These are phyloP conservation scores for Caenorhabditis remanei DNA, from an alignment of 1,140 invertebrate species.

Conservation along the genomic window DNA sequence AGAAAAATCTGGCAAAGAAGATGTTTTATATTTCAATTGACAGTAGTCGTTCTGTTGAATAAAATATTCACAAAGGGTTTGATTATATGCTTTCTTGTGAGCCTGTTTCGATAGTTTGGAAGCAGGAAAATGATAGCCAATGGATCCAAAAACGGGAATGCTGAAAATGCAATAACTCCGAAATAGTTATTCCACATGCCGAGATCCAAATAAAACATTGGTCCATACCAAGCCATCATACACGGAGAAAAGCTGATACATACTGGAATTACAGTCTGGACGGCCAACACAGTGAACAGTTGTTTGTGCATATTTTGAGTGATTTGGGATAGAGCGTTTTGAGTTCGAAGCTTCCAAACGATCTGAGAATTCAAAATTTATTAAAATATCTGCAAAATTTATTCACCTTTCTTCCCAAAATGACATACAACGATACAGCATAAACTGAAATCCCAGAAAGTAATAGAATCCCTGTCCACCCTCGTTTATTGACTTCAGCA, in stretches of 20 bases:
- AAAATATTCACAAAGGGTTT: background rate
- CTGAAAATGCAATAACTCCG: background rate
- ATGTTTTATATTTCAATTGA: no score
- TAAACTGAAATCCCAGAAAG: background rate
- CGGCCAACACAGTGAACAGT: background rate
- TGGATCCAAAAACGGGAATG: conserved; percentile 1
- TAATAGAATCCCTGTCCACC: background rate
- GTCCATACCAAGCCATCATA: conserved; percentile 26
- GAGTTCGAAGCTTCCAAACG: background rate
- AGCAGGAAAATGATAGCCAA: background rate
- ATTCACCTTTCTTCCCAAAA: background rate
- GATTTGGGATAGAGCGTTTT: background rate
- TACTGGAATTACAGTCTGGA: background rate
- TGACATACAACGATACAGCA: background rate
- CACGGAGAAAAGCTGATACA: background rate
- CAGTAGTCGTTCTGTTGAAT: background rate
- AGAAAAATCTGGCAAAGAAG: no score
- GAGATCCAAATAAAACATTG: background rate
- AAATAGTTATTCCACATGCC: conserved; percentile 33
- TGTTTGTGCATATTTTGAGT: conserved; percentile 4
- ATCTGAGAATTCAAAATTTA: background rate
- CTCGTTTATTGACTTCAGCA: background rate
- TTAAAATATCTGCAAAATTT: background rate
- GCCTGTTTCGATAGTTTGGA: background rate
- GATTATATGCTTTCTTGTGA: background rate